Percentiles rank a stretch among this genome's conserved stretches.
Evolutionary conservation across 2,888 invertebrate species (phyloP).

Genomic region (Andrena hattorfiana): DNA sequence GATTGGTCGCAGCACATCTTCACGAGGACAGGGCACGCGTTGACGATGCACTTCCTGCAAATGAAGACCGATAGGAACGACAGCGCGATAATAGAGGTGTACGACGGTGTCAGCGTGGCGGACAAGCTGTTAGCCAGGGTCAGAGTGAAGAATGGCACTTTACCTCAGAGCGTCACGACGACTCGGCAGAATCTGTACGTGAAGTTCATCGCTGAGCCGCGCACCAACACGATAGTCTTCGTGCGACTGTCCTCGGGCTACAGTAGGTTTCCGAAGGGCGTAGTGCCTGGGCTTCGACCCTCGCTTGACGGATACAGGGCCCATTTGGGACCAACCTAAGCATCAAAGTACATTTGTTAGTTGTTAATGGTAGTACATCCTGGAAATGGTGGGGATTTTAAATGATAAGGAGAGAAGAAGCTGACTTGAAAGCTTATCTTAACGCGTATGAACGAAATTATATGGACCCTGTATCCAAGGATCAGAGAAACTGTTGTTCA

Average conservation of each 20-base stretch:
- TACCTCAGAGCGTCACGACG: slow-evolving; percentile 95
- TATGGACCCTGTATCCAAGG: too few relatives aligned
- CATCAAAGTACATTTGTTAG: too few relatives aligned
- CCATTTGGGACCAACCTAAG: too few relatives aligned
- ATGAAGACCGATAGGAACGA: slow-evolving; percentile 92
- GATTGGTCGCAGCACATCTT: slow-evolving; percentile 87
- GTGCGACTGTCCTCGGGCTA: slow-evolving; percentile 92
- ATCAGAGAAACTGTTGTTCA: too few relatives aligned
- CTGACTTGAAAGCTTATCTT: too few relatives aligned
- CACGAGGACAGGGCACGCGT: slow-evolving; percentile 91
- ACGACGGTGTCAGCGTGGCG: slow-evolving; percentile 91
- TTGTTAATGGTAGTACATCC: too few relatives aligned
- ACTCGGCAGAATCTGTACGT: slow-evolving; percentile 93
- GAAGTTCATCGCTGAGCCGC: slow-evolving; percentile 91
- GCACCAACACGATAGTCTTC: slow-evolving; percentile 91
- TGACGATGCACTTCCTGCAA: slow-evolving; percentile 95
- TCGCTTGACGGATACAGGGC: too few relatives aligned
- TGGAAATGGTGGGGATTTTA: too few relatives aligned
- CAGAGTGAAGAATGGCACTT: slow-evolving; percentile 92
- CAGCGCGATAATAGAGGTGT: slow-evolving; percentile 91
- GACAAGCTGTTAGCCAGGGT: slow-evolving; percentile 91
- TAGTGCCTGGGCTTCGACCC: not conserved
- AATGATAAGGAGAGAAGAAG: too few relatives aligned
- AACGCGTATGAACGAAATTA: too few relatives aligned
- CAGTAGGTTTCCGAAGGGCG: slow-evolving; percentile 84